A percentile compares a stretch with the other conserved stretches of the same genome.
Evolutionary conservation across 2,797 vertebrate genomes (phyloP).

Genomic region (Acanthopagrus latus): DNA sequence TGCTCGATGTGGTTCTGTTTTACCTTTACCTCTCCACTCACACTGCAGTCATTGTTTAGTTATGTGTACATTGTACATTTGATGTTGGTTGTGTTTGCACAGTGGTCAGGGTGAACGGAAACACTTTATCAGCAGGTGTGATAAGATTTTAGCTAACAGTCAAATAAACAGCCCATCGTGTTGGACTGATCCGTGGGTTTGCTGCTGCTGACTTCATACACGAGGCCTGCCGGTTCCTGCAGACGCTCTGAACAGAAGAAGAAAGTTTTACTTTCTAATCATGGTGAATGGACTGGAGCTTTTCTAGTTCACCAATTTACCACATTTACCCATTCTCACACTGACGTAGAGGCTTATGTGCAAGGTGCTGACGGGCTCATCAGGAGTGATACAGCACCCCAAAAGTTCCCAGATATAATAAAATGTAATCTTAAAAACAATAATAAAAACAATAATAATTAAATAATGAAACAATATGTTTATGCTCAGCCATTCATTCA

Average conservation of each 20-base stretch:
- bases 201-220: background rate
- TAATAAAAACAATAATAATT: too few species aligned
- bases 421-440: too few species aligned
- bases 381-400: background rate
- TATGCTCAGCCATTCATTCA: too few species aligned
- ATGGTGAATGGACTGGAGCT: too few species aligned
- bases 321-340: too few species aligned
- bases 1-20: background rate
- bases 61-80: background rate
- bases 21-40: background rate
- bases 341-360: too few species aligned
- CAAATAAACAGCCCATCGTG: background rate
- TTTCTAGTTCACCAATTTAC: too few species aligned
- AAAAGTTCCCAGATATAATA: too few species aligned
- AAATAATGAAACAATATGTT: too few species aligned
- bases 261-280: background rate
- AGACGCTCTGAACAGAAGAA: background rate
- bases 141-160: constrained; percentile 40
- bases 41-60: constrained; percentile 31
- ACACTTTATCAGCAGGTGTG: constrained; percentile 31
- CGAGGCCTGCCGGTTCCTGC: background rate
- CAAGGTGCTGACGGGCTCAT: too few species aligned
- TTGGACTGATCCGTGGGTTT: constrained; percentile 1
- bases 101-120: constrained; percentile 32
- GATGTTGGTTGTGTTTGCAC: constrained; percentile 35